phyloP scores from a whole-genome alignment of 1,140 invertebrate genomes.

The Drepana arcuata region DNA sequence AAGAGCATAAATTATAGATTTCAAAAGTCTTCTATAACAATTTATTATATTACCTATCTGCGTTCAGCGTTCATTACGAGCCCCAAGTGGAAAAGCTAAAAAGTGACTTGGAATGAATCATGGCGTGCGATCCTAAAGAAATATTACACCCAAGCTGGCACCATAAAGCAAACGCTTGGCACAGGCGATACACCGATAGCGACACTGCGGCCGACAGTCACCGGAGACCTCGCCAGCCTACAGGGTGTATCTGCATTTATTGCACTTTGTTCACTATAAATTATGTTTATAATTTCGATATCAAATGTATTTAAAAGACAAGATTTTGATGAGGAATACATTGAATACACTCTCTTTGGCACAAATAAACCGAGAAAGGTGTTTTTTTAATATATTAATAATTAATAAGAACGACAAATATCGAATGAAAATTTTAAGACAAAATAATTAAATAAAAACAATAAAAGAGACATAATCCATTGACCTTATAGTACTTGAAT shows the following conservation, averaged over 20 bases:
- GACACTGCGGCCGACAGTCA: conserved; percentile 61
- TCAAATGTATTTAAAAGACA: too few relatives aligned
- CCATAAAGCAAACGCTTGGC: conserved; percentile 69
- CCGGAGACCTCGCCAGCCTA: conserved; percentile 54
- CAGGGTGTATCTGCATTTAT: conserved; percentile 33
- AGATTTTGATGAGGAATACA: too few relatives aligned
- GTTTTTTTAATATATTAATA: too few relatives aligned
- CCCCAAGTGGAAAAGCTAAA: conserved; percentile 60
- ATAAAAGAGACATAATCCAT: conserved; percentile 2
- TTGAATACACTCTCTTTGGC: too few relatives aligned
- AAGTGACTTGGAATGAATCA: conserved; percentile 64
- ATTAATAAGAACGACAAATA: too few relatives aligned
- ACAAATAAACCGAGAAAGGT: too few relatives aligned
- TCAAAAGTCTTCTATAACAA: too few relatives aligned
- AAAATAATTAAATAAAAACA: not conserved
- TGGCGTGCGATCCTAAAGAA: conserved; percentile 67
- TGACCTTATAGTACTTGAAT: conserved; percentile 2
- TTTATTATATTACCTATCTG: too few relatives aligned
- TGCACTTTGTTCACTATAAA: too few relatives aligned
- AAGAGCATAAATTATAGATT: too few relatives aligned
- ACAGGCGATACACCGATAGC: conserved; percentile 68
- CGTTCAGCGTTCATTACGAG: conserved; percentile 61
- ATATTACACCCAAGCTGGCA: conserved; percentile 68
- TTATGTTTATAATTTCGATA: too few relatives aligned
- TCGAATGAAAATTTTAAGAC: too few relatives aligned